Percentiles rank a stretch among this genome's conserved stretches.
Conservation (phyloP, 2,888 invertebrate genomes). For the Anodontia alba region DNA sequence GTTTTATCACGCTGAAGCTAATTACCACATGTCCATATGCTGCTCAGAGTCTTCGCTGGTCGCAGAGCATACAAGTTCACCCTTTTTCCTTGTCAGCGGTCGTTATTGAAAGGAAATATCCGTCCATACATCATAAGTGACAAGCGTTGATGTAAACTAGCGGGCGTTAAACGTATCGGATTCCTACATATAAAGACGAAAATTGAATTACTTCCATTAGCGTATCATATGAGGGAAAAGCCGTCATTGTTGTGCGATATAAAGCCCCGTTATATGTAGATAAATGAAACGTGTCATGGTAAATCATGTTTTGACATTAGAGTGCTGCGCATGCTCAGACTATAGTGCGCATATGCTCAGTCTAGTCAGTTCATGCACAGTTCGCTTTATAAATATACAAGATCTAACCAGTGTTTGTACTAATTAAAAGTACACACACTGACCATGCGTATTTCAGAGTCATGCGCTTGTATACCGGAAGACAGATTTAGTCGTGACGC, state of each 20-base stretch:
- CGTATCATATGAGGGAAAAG: background rate
- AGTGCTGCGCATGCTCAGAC: background rate
- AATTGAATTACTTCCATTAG: constrained; percentile 12
- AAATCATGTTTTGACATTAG: background rate
- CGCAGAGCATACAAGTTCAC: too few species aligned
- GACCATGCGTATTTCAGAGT: too few species aligned
- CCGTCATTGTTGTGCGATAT: background rate
- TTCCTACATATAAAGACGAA: background rate
- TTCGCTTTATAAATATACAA: background rate
- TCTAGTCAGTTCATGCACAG: background rate
- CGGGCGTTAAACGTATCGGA: background rate
- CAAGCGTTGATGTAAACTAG: constrained; percentile 4
- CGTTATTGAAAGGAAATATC: background rate
- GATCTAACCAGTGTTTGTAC: too few species aligned
- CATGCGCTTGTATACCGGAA: too few species aligned
- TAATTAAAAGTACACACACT: too few species aligned
- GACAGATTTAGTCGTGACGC: too few species aligned
- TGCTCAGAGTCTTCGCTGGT: too few species aligned
- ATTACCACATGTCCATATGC: too few species aligned
- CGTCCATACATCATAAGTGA: background rate
- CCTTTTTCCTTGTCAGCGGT: too few species aligned
- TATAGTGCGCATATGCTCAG: background rate
- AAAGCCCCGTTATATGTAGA: too few species aligned
- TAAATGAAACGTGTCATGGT: background rate
- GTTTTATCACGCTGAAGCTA: too few species aligned